Base-by-base conservation (phyloP, 2,113 vertebrate genomes). In the Prunella fulvescens region DNA sequence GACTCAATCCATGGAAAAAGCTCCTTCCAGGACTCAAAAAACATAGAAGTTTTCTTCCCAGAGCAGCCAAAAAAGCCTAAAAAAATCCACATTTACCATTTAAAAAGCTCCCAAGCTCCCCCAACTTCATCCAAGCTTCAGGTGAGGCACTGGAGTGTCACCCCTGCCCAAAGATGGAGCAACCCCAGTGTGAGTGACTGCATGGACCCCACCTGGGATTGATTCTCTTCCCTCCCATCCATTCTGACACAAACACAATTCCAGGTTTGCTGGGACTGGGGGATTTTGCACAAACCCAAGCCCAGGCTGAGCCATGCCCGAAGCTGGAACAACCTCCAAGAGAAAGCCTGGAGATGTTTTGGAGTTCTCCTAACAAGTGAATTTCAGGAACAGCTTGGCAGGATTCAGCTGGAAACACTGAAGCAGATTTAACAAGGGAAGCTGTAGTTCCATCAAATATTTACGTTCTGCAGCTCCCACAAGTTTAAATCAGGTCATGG, bases 381-480 rank as follows among this genome's bases (percentile, higher is more conserved):
- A 67, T 70, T 54, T 70, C 66, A 62, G 84, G 71, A 85, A 37
- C 1, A 47, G 13, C 35, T 11, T 29, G 53, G 60, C 28, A 37
- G 25, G 47, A 31, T 47, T 81, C 5, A 66, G 71, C 69, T 83
- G 70, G 62, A 35, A 60, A 53, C 86, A 66, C 19, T 8, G 33
- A 58, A 67, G 71, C 80, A 69, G 84, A 9, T 53, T 86, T 48
- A 1, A 19, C 24, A 61, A 66, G 45, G 67, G 62, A 83, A 83
- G 65, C 64, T 17, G 47, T 1, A 9, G 33, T 33, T 72, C 81
- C 81, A 95, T 91, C 40, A 81, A 94, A 95, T 94, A 93, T 93
- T 94, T 86, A 70, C 14, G 0, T 42, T 8, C 3, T 37, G 87
- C 70, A 44, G 90, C 84, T 80, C 90, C 53, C 28, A 0, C 14